Percentiles rank a stretch among this genome's conserved stretches.
These are phyloP conservation scores for Trachops cirrhosus DNA, from an alignment of 2,797 vertebrate species.

Conservation along the genomic window DNA sequence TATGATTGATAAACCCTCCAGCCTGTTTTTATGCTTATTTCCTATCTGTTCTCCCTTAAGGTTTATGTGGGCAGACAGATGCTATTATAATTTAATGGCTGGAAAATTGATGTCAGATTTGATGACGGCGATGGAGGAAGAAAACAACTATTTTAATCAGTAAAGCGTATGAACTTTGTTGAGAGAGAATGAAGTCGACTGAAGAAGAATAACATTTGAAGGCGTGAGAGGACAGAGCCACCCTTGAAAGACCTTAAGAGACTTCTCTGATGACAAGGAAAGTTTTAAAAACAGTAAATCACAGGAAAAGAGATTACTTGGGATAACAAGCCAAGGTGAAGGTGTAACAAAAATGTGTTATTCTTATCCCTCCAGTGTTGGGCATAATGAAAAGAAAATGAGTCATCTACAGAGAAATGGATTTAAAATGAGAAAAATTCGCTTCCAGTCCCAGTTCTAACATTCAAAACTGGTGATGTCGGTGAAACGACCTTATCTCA, in stretches of 20 bases:
- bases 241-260: background rate
- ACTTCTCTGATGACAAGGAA: background rate
- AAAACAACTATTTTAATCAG: background rate
- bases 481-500: background rate
- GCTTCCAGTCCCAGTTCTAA: background rate
- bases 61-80: background rate
- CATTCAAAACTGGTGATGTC: background rate
- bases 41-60: background rate
- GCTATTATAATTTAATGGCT: background rate
- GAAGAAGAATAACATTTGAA: background rate
- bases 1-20: background rate
- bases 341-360: background rate
- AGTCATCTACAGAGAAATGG: background rate
- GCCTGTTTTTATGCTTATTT: background rate
- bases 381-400: background rate
- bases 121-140: background rate
- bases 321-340: background rate
- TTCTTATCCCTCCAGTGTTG: background rate
- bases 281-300: background rate
- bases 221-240: background rate
- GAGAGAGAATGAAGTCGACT: background rate
- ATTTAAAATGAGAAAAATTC: background rate
- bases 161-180: background rate
- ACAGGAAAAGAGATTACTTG: background rate
- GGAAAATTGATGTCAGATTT: background rate